These are phyloP conservation scores for Pedetes capensis DNA, from an alignment of 2,113 vertebrate genomes.

Conservation along the genomic window DNA sequence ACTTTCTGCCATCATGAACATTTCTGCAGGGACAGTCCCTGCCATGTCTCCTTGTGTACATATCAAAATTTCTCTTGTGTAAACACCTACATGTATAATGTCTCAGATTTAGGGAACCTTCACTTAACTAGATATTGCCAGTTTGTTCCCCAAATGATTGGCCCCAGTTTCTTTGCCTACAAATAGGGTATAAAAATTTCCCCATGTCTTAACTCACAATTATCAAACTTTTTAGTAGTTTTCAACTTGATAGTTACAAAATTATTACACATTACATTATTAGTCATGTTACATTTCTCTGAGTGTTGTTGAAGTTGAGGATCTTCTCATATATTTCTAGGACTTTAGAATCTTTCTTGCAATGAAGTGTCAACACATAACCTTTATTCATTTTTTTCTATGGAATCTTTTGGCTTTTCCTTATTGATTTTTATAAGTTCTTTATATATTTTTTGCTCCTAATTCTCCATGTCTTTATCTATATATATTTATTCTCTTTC, in stretches of 20 bases:
- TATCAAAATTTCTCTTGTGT: not conserved
- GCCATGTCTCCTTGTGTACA: not conserved
- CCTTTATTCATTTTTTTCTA: not conserved
- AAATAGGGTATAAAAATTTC: not conserved
- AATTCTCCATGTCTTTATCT: not conserved
- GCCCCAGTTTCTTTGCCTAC: not conserved
- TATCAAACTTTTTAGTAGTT: not conserved
- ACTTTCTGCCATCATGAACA: not conserved
- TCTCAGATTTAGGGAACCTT: not conserved
- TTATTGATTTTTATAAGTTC: not conserved
- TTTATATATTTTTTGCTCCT: not conserved
- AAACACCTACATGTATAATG: not conserved
- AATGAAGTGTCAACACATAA: not conserved
- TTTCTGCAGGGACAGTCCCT: not conserved
- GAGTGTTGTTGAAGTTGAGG: constrained; percentile 13
- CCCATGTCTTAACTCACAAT: not conserved
- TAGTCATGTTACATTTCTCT: not conserved
- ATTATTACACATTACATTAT: not conserved
- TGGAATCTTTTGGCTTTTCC: not conserved
- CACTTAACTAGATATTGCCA: not conserved
- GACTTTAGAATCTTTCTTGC: not conserved
- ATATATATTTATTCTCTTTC: not conserved
- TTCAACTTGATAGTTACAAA: not conserved
- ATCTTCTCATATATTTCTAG: not conserved
- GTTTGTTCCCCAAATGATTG: not conserved